A percentile compares a stretch with the other conserved stretches of the same genome.
Evolutionary conservation across 2,113 vertebrate species (phyloP).

Genomic region (Tricholaema leucomelas): DNA sequence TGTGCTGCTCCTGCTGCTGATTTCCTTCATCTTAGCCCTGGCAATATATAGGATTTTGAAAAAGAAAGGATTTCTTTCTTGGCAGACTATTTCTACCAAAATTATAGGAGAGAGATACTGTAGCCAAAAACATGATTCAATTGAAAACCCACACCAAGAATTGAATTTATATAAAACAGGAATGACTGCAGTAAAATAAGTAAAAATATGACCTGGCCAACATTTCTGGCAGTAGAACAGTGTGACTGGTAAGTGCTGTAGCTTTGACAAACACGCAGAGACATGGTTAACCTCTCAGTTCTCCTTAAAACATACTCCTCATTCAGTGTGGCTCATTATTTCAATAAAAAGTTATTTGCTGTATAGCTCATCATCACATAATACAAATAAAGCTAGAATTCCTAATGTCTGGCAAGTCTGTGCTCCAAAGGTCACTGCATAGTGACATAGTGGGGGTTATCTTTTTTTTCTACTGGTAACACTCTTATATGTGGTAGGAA

Average conservation of each 20-base stretch:
- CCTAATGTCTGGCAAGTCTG: background rate
- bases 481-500: background rate
- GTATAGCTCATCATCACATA: background rate
- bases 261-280: background rate
- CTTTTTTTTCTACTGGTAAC: background rate
- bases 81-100: background rate
- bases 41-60: background rate
- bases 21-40: background rate
- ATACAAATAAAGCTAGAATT: background rate
- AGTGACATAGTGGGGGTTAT: background rate
- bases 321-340: background rate
- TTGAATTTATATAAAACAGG: background rate
- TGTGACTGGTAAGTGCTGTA: background rate
- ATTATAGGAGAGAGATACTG: background rate
- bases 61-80: background rate
- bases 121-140: background rate
- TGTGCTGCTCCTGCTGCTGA: background rate
- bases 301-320: background rate
- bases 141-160: background rate
- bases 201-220: background rate
- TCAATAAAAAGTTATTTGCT: background rate
- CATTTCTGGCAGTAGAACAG: background rate
- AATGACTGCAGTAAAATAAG: background rate
- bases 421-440: background rate
- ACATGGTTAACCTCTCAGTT: background rate